Evolutionary conservation across 2,888 invertebrate species (phyloP).

Genomic region (Tenthredo scrophulariae): DNA sequence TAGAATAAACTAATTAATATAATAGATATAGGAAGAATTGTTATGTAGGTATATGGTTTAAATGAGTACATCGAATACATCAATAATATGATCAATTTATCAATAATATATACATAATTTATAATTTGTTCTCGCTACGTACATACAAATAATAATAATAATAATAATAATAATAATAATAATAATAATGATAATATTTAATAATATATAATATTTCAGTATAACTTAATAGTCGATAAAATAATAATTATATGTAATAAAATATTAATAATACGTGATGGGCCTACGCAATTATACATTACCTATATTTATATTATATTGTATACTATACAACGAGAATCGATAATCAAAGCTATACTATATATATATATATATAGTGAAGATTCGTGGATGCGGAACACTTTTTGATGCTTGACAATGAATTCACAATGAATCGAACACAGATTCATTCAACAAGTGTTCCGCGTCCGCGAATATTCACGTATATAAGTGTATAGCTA

Average conservation of each 20-base stretch:
- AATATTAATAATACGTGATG: conserved; percentile 57
- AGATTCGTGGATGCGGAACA: no score
- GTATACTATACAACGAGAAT: conserved; percentile 60
- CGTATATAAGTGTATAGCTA: neutral
- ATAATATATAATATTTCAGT: conserved; percentile 51
- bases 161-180: conserved; percentile 44
- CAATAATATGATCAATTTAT: conserved; percentile 61
- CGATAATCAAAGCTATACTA: conserved; percentile 30
- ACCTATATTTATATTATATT: neutral
- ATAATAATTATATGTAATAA: conserved; percentile 61
- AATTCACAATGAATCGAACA: no score
- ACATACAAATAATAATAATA: conserved; percentile 63
- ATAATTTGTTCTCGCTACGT: conserved; percentile 70
- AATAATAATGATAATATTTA: conserved; percentile 33
- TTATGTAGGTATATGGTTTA: neutral
- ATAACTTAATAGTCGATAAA: conserved; percentile 58
- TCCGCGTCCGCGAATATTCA: no score
- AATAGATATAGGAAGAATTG: neutral
- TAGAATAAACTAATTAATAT: neutral
- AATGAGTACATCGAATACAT: conserved; percentile 46
- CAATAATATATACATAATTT: conserved; percentile 72
- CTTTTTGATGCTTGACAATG: no score
- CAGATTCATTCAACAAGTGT: no score
- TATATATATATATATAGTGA: no score
- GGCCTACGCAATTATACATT: conserved; percentile 51